Percentiles rank a stretch among this genome's conserved stretches.
Conservation (phyloP, 37 sponge, comb jelly and placozoan genomes). For the Halisarca cf. caerulea region DNA sequence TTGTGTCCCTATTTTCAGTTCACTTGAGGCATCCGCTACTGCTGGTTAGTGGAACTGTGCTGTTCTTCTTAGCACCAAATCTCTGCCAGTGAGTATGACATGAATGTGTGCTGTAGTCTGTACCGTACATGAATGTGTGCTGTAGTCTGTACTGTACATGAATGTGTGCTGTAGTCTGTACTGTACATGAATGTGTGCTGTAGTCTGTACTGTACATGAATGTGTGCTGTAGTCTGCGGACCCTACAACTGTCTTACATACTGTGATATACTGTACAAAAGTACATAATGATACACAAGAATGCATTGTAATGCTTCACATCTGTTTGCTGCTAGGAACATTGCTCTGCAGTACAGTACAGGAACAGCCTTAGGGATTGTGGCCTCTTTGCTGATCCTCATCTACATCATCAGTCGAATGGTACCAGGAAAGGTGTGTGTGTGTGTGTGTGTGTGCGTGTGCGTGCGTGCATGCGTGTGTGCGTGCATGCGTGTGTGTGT, state of each 20-base stretch:
- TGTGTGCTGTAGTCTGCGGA: no score
- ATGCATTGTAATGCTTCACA: neutral
- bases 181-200: no score
- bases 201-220: no score
- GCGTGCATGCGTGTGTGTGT: no score
- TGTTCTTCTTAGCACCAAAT: constrained; percentile 54
- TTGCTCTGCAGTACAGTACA: constrained; percentile 50
- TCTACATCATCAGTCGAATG: constrained; percentile 62
- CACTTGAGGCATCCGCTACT: constrained; percentile 23
- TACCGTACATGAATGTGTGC: neutral
- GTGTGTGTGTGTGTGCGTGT: neutral
- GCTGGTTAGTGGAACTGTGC: constrained; percentile 37
- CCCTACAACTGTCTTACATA: no score
- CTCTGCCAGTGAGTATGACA: constrained; percentile 44
- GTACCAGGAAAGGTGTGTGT: constrained; percentile 46
- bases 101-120: neutral
- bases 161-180: no score
- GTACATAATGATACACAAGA: neutral
- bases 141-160: neutral
- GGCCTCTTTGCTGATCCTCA: constrained; percentile 61
- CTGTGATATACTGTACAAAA: neutral
- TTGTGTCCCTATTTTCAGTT: neutral
- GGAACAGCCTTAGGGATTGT: constrained; percentile 64
- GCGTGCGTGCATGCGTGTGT: neutral
- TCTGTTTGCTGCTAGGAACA: constrained; percentile 31